phyloP scores from a whole-genome alignment of 1,140 invertebrate genomes.

The Colletes gigas region DNA sequence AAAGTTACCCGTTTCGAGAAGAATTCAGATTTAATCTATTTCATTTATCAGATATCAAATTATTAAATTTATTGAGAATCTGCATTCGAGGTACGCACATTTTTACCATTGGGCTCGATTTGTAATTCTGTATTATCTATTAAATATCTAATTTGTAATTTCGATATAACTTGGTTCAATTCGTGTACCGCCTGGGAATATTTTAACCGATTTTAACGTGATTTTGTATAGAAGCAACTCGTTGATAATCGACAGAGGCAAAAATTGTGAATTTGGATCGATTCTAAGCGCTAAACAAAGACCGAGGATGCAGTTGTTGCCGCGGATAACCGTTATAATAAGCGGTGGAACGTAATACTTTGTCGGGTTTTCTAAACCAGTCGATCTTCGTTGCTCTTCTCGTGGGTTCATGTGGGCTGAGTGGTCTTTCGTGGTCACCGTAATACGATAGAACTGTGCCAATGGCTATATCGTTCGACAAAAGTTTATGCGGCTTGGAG shows the following conservation, averaged over 20 bases:
- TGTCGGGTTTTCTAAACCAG: conserved; percentile 31
- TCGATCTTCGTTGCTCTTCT: conserved; percentile 17
- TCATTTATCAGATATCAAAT: too few relatives aligned
- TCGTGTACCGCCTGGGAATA: too few relatives aligned
- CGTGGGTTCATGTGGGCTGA: conserved; percentile 13
- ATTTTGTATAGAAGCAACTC: too few relatives aligned
- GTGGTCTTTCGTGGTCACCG: conserved; percentile 50
- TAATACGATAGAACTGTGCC: conserved; percentile 66
- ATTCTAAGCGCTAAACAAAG: conserved; percentile 4
- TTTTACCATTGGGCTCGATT: too few relatives aligned
- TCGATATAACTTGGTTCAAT: too few relatives aligned
- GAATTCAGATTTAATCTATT: too few relatives aligned
- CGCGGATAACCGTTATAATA: conserved; percentile 63
- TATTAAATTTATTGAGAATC: too few relatives aligned
- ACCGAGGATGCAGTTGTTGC: conserved; percentile 1
- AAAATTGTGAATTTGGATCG: neutral
- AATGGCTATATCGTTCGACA: conserved; percentile 32
- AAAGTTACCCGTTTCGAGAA: too few relatives aligned
- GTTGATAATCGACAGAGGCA: neutral
- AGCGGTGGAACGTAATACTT: conserved; percentile 56
- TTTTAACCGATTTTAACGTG: too few relatives aligned
- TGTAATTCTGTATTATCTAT: too few relatives aligned
- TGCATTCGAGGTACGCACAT: too few relatives aligned
- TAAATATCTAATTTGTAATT: too few relatives aligned
- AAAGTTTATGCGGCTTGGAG: conserved; percentile 57